phyloP scores from a whole-genome alignment of 2,888 invertebrate genomes.

The Paralinhomoeus sp. region DNA sequence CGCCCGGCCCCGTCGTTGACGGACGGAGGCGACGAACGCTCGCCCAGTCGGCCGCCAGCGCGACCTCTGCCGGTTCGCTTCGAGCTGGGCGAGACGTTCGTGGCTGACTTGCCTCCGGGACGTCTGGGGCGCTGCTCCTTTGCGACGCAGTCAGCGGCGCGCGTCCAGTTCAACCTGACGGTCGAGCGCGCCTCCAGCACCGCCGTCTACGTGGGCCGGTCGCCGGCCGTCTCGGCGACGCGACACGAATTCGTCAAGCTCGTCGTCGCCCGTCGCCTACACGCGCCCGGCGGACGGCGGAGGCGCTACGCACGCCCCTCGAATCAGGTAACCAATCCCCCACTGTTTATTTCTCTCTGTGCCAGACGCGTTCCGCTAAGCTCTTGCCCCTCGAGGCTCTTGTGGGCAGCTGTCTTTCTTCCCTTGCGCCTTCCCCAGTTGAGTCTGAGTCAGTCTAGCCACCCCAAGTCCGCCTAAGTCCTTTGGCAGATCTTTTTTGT shows the following conservation, averaged over 20 bases:
- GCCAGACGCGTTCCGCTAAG: no score
- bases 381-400: no score
- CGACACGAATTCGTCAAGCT: slow-evolving; percentile 58
- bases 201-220: slow-evolving; percentile 76
- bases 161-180: slow-evolving; percentile 6
- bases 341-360: no score
- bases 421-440: no score
- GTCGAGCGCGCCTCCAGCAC: slow-evolving; percentile 29
- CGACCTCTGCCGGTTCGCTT: slow-evolving; percentile 6
- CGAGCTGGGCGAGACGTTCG: slow-evolving; percentile 5
- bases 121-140: slow-evolving; percentile 1
- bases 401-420: no score
- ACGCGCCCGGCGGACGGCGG: slow-evolving; percentile 1
- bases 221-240: slow-evolving; percentile 79
- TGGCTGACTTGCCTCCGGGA: slow-evolving; percentile 6
- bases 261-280: slow-evolving; percentile 13
- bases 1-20: background rate
- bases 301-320: background rate
- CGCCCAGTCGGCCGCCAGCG: background rate
- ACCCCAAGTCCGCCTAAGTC: no score
- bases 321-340: no score
- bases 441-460: no score
- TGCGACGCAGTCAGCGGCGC: background rate
- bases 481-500: no score
- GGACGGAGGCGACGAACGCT: no score